Percentiles rank a stretch among this genome's conserved stretches.
Conservation (phyloP, 2,113 vertebrate species). For the Brachypteracias leptosomus region DNA sequence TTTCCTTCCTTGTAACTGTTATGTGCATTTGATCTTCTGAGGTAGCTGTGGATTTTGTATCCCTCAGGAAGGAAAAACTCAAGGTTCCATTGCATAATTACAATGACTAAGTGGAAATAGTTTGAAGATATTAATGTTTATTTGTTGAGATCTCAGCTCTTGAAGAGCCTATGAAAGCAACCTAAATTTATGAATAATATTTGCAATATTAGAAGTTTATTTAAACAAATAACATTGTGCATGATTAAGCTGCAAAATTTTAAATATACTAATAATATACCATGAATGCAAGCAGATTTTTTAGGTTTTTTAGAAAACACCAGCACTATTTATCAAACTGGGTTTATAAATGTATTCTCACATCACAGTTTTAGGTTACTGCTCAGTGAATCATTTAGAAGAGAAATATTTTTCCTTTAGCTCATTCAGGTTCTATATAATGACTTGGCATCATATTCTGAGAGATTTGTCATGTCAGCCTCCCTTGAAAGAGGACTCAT, state of each 20-base stretch:
- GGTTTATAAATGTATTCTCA: not conserved
- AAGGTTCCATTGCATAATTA: not conserved
- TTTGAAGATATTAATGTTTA: constrained; percentile 1
- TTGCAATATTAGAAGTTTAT: not conserved
- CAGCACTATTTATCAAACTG: not conserved
- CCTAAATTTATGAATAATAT: not conserved
- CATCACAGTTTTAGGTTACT: not conserved
- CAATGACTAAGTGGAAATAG: not conserved
- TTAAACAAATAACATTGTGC: not conserved
- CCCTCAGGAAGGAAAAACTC: not conserved
- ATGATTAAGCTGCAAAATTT: not conserved
- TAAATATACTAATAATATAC: not conserved
- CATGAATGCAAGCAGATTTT: not conserved
- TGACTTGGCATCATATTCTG: not conserved
- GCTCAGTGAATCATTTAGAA: not conserved
- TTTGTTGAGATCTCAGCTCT: not conserved
- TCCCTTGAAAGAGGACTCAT: constrained; percentile 2
- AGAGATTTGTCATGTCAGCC: constrained; percentile 13
- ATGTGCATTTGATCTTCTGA: not conserved
- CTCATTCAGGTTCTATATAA: not conserved
- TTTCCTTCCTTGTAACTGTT: not conserved
- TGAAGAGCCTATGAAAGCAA: not conserved
- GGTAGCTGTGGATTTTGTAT: not conserved
- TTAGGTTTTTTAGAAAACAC: not conserved
- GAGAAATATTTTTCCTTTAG: not conserved